Percentiles rank a stretch among this genome's conserved stretches.
Conservation (phyloP, 2,888 invertebrate species). For the Harpagoxenus sublaevis region DNA sequence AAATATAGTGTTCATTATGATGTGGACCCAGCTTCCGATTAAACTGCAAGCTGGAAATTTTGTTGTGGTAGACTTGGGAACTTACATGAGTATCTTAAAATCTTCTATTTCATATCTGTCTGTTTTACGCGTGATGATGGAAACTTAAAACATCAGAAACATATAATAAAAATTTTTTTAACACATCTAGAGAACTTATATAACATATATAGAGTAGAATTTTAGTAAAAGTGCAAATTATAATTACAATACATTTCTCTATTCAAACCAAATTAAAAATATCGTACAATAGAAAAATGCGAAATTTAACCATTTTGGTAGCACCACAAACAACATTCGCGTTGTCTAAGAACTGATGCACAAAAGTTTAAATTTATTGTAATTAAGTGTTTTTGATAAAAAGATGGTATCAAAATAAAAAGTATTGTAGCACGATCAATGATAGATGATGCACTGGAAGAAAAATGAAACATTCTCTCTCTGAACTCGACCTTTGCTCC, state of each 20-base stretch:
- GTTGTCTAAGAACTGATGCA: background rate
- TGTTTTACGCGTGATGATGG: slow-evolving; percentile 15
- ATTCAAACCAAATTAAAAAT: background rate
- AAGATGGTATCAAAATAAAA: background rate
- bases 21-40: slow-evolving; percentile 69
- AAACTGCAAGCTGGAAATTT: slow-evolving; percentile 70
- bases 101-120: slow-evolving; percentile 31
- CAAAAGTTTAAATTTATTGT: background rate
- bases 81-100: slow-evolving; percentile 59
- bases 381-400: background rate
- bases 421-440: background rate
- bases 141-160: slow-evolving; percentile 3
- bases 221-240: slow-evolving; percentile 27
- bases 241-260: background rate
- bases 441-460: background rate
- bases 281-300: background rate
- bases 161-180: background rate
- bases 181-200: background rate
- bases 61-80: slow-evolving; percentile 66
- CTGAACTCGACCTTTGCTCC: background rate
- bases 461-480: background rate
- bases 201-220: background rate
- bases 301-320: background rate
- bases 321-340: background rate
- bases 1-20: slow-evolving; percentile 71